A percentile compares a stretch with the other conserved stretches of the same genome.
phyloP scores from a whole-genome alignment of 2,797 vertebrate species.

The Sciurus vulgaris region DNA sequence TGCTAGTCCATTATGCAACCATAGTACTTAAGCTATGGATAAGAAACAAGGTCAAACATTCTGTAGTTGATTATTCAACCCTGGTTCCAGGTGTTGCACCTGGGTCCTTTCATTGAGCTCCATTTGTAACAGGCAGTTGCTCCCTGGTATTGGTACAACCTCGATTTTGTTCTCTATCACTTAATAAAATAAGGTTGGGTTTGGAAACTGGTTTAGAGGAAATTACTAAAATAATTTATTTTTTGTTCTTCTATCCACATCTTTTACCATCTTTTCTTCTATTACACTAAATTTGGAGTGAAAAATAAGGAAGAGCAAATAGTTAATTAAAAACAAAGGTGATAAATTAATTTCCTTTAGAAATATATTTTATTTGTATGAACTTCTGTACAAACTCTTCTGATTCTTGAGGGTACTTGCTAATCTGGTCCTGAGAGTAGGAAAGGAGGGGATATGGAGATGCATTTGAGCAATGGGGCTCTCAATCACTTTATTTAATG shows the following conservation, averaged over 20 bases:
- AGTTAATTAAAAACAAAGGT: neutral
- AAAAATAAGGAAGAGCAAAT: neutral
- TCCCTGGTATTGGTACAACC: neutral
- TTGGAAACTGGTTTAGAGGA: neutral
- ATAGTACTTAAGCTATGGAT: neutral
- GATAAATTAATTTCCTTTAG: neutral
- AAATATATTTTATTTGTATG: slow-evolving; percentile 1
- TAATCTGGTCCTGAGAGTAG: neutral
- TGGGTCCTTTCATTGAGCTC: neutral
- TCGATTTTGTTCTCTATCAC: neutral
- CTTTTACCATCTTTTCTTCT: neutral
- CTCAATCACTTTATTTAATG: neutral
- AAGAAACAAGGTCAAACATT: neutral
- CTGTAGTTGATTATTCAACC: neutral
- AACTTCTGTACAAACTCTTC: neutral
- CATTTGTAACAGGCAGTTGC: neutral
- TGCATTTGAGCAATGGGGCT: neutral
- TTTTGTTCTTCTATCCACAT: neutral
- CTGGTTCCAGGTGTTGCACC: neutral
- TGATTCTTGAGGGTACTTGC: neutral
- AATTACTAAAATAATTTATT: slow-evolving; percentile 28
- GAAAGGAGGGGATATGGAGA: neutral
- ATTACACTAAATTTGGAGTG: neutral
- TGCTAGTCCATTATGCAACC: neutral
- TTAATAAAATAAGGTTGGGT: neutral